A percentile compares a stretch with the other conserved stretches of the same genome.
Conservation (phyloP, 35 echinoderm and acorn worm genomes). For the Hemicentrotus pulcherrimus region DNA sequence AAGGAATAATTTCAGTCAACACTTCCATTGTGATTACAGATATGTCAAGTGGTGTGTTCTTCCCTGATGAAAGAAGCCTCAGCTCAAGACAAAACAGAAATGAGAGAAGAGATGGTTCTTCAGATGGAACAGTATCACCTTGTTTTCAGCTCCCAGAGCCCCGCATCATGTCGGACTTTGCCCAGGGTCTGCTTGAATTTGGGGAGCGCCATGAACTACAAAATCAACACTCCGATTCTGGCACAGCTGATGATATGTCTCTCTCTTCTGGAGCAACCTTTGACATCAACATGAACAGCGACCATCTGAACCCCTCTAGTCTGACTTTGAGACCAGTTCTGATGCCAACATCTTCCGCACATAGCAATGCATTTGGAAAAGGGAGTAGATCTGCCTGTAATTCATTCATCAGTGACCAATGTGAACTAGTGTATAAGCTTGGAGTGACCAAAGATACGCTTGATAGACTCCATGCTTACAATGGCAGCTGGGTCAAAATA, state of each 20-base stretch:
- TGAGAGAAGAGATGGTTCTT: conserved; percentile 20
- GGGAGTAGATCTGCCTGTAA: conserved; percentile 21
- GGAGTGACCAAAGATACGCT: conserved; percentile 62
- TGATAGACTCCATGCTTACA: conserved; percentile 58
- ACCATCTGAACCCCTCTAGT: not conserved
- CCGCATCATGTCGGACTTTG: conserved; percentile 57
- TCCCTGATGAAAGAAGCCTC: not conserved
- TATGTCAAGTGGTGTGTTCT: conserved; percentile 23
- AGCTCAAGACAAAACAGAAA: not conserved
- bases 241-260: not conserved
- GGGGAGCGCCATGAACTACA: not conserved
- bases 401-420: conserved; percentile 49
- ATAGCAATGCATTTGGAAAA: conserved; percentile 46
- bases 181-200: not conserved
- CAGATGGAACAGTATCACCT: not conserved
- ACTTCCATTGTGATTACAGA: conserved; percentile 89
- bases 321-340: conserved; percentile 67
- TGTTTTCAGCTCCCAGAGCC: conserved; percentile 44
- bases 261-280: not conserved
- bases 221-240: not conserved
- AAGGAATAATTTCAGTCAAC: conserved; percentile 94
- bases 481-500: conserved; percentile 80
- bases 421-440: conserved; percentile 51
- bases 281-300: not conserved
- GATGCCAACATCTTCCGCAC: conserved; percentile 65